Conservation (phyloP, 2,888 invertebrate genomes). For the Microdon myrmicae region DNA sequence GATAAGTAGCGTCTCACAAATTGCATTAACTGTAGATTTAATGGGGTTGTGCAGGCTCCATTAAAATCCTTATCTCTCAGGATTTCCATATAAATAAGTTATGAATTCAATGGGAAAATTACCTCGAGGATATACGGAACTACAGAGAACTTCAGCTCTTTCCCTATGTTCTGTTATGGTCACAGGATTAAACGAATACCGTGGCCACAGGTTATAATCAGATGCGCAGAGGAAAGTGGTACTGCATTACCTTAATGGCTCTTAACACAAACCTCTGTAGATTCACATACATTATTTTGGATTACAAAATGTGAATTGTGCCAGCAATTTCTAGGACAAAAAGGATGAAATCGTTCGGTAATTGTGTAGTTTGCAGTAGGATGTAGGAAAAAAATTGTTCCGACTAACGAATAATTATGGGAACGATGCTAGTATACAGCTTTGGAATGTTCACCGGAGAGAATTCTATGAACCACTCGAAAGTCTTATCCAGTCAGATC, state of each 20-base stretch:
- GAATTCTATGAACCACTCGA: too few species aligned
- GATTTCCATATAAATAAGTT: conserved; percentile 21
- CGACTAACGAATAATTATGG: too few species aligned
- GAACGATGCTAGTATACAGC: too few species aligned
- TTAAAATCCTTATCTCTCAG: conserved; percentile 16
- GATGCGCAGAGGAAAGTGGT: background rate
- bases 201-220: conserved; percentile 4
- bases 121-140: conserved; percentile 12
- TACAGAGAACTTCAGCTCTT: too few species aligned
- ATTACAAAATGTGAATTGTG: conserved; percentile 24
- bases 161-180: too few species aligned
- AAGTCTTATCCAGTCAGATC: too few species aligned
- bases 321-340: too few species aligned
- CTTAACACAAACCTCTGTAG: conserved; percentile 13
- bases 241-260: conserved; percentile 17
- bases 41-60: too few species aligned
- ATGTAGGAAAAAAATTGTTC: background rate
- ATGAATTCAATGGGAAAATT: conserved; percentile 9
- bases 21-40: too few species aligned
- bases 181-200: conserved; percentile 1
- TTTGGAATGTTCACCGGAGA: too few species aligned
- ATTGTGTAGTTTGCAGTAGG: conserved; percentile 21
- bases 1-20: too few species aligned
- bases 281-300: conserved; percentile 10
- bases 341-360: conserved; percentile 6